Percentiles rank a stretch among this genome's conserved stretches.
phyloP scores from a whole-genome alignment of 2,888 invertebrate species.

The Caenorhabditis drosophilae region DNA sequence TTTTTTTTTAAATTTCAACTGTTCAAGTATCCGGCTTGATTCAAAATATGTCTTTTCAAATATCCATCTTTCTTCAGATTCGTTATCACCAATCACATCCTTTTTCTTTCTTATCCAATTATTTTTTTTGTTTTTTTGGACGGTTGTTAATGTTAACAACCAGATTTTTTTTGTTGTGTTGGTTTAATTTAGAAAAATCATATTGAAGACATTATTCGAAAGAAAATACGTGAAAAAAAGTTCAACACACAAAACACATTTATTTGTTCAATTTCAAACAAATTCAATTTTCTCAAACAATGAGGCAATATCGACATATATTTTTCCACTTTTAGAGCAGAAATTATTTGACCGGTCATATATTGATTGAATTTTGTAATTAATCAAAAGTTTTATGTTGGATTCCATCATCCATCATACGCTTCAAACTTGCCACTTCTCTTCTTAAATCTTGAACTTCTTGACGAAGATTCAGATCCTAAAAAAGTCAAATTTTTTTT shows the following conservation, averaged over 20 bases:
- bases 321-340: too few species aligned
- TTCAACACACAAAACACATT: conserved; percentile 5
- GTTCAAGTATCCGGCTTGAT: too few species aligned
- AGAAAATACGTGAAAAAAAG: background rate
- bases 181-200: background rate
- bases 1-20: conserved; percentile 18
- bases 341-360: too few species aligned
- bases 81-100: too few species aligned
- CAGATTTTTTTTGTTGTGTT: conserved; percentile 8
- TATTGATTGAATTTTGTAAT: too few species aligned
- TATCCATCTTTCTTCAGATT: conserved; percentile 22
- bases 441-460: conserved; percentile 49
- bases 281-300: too few species aligned
- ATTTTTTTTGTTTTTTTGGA: too few species aligned
- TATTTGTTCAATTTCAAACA: background rate
- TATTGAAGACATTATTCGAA: background rate
- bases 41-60: conserved; percentile 34
- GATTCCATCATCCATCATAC: conserved; percentile 45
- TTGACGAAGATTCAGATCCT: conserved; percentile 38
- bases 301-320: too few species aligned
- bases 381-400: conserved; percentile 13
- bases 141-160: too few species aligned
- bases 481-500: conserved; percentile 3
- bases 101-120: too few species aligned
- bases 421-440: conserved; percentile 53